phyloP scores from a whole-genome alignment of 2,888 invertebrate species.

The Drosophila borealis region DNA sequence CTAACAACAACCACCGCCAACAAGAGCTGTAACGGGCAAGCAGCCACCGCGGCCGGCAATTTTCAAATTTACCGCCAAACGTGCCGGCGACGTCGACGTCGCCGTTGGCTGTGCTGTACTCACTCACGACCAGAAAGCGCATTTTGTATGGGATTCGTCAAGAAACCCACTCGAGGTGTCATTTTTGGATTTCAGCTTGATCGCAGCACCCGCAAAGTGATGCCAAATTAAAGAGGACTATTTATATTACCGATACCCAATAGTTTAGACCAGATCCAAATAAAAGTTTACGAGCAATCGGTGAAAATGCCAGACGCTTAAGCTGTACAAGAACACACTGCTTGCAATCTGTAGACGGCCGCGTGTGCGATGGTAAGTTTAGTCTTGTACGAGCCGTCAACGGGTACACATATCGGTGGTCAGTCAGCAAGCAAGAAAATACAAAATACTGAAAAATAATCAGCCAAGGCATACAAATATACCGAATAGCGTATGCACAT shows the following conservation, averaged over 20 bases:
- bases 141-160: constrained; percentile 87
- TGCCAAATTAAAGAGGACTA: constrained; percentile 51
- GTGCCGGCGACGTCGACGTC: constrained; percentile 70
- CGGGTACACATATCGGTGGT: constrained; percentile 85
- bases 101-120: constrained; percentile 71
- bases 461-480: constrained; percentile 51
- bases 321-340: constrained; percentile 82
- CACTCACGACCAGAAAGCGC: constrained; percentile 84
- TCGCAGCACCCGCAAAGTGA: constrained; percentile 51
- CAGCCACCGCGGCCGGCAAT: constrained; percentile 72
- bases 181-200: constrained; percentile 79
- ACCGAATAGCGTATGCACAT: constrained; percentile 31
- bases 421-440: constrained; percentile 46
- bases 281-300: constrained; percentile 56
- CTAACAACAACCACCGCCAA: constrained; percentile 49
- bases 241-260: constrained; percentile 30
- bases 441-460: constrained; percentile 57
- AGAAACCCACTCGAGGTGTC: constrained; percentile 88
- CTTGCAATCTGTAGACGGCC: constrained; percentile 89
- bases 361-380: constrained; percentile 86
- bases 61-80: constrained; percentile 85
- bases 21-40: constrained; percentile 44
- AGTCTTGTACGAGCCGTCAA: constrained; percentile 88
- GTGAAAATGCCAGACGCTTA: constrained; percentile 64
- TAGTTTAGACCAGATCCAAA: constrained; percentile 33